These are phyloP conservation scores for Clepsis dumicolana DNA, from an alignment of 2,888 invertebrate species.

Conservation along the genomic window DNA sequence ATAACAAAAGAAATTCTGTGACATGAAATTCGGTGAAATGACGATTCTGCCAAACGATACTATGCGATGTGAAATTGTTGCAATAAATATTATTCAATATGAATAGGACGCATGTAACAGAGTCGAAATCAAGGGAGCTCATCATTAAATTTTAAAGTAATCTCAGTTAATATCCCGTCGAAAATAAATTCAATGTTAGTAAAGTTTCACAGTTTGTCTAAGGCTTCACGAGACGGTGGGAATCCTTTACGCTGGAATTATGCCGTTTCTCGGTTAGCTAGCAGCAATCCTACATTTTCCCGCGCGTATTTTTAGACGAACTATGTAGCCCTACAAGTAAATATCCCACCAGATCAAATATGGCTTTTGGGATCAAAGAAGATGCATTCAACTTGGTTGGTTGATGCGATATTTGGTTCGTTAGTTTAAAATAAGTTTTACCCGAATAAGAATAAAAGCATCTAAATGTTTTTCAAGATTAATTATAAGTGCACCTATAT, in stretches of 20 bases:
- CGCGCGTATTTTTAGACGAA: background rate
- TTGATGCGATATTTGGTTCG: conserved; percentile 3
- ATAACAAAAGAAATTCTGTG: too few species aligned
- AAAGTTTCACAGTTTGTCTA: background rate
- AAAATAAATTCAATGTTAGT: too few species aligned
- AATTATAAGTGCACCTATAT: too few species aligned
- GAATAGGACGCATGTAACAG: too few species aligned
- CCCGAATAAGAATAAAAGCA: background rate
- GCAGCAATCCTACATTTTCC: conserved; percentile 16
- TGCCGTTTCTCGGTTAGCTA: conserved; percentile 30
- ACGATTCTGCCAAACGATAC: too few species aligned
- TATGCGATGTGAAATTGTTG: too few species aligned
- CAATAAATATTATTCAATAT: too few species aligned
- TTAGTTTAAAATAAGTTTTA: background rate
- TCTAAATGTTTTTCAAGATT: background rate
- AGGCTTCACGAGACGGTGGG: background rate
- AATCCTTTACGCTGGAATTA: conserved; percentile 20
- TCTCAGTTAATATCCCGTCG: too few species aligned
- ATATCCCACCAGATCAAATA: conserved; percentile 8
- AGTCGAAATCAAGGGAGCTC: too few species aligned
- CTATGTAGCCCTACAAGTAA: background rate
- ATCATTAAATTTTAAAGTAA: too few species aligned
- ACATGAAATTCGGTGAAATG: too few species aligned
- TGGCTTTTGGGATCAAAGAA: background rate
- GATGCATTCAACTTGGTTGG: background rate